phyloP scores from a whole-genome alignment of 2,113 vertebrate genomes.

The Aplodontia rufa region DNA sequence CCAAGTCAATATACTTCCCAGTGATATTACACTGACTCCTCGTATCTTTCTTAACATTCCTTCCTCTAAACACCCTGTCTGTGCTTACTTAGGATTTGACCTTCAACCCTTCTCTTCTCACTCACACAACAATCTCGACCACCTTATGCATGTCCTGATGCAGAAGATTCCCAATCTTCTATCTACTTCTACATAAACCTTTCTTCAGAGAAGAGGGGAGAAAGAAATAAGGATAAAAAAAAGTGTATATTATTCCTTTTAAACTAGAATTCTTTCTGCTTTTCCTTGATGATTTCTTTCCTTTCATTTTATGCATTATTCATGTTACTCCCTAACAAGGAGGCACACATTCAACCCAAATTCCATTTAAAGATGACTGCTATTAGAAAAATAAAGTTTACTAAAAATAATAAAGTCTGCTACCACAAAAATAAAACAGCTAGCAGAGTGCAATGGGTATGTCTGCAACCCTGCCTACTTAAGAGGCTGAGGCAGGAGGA shows the following conservation, averaged over 20 bases:
- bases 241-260: neutral
- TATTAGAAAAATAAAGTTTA: neutral
- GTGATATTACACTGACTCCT: neutral
- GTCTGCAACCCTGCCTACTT: neutral
- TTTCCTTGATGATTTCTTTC: neutral
- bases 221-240: neutral
- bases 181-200: neutral
- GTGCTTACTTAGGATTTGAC: neutral
- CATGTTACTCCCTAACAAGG: neutral
- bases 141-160: neutral
- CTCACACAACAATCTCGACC: neutral
- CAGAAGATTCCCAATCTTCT: neutral
- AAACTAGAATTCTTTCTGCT: neutral
- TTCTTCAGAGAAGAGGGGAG: neutral
- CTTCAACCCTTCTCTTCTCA: neutral
- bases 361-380: neutral
- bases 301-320: neutral
- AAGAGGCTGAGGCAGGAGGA: neutral
- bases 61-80: neutral
- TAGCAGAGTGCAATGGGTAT: neutral
- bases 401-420: neutral
- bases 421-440: slow-evolving; percentile 7
- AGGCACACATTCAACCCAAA: neutral
- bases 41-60: neutral
- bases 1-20: neutral